Conservation (phyloP, 2,797 vertebrate genomes). For the Pseudochirops corinnae region DNA sequence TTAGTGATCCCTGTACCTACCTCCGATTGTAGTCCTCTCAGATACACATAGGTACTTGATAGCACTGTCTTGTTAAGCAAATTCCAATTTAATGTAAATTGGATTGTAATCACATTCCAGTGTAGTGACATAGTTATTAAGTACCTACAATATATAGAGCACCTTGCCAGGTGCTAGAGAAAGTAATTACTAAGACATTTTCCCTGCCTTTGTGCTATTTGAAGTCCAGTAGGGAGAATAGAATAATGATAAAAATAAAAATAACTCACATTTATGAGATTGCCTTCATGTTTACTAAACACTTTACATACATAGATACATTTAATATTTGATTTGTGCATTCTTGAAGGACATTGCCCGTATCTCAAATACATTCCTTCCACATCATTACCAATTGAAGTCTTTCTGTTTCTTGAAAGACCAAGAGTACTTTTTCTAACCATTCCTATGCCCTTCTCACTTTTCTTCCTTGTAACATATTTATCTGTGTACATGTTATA, state of each 20-base stretch:
- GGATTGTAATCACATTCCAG: not conserved
- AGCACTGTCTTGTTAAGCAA: not conserved
- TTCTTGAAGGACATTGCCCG: not conserved
- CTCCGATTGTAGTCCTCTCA: not conserved
- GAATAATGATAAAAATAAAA: not conserved
- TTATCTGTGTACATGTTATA: not conserved
- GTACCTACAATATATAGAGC: not conserved
- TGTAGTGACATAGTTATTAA: not conserved
- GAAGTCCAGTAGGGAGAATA: not conserved
- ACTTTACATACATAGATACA: not conserved
- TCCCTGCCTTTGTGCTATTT: not conserved
- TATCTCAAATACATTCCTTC: not conserved
- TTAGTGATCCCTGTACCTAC: not conserved
- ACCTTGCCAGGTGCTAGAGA: not conserved
- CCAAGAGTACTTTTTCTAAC: not conserved
- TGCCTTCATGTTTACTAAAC: not conserved
- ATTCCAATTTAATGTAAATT: not conserved
- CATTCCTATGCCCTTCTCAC: not conserved
- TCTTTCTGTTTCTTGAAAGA: not conserved
- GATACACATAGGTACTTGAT: not conserved
- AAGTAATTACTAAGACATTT: not conserved
- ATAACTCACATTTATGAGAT: not conserved
- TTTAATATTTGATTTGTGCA: not conserved
- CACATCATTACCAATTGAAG: not conserved
- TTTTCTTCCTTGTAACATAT: not conserved